phyloP scores from a whole-genome alignment of 1,140 invertebrate species.

The Apis cerana region DNA sequence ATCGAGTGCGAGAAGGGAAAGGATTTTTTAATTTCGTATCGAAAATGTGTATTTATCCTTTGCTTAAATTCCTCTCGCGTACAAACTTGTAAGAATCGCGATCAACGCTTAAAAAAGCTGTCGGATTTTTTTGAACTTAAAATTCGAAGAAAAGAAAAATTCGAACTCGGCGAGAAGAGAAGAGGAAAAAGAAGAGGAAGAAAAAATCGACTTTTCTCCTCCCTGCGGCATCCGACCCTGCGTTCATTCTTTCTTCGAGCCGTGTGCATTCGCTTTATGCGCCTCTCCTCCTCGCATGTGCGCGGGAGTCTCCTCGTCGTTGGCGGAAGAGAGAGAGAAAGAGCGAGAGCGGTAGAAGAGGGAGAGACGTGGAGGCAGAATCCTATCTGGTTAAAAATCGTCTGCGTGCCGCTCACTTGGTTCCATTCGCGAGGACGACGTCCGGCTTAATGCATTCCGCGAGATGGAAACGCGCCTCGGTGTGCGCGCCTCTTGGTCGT shows the following conservation, averaged over 20 bases:
- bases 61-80: too few species aligned
- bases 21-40: too few species aligned
- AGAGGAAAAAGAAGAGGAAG: neutral
- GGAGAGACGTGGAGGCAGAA: conserved; percentile 52
- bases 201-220: neutral
- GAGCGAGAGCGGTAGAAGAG: neutral
- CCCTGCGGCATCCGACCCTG: conserved; percentile 29
- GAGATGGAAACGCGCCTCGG: conserved; percentile 62
- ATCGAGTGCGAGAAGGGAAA: neutral
- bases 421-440: conserved; percentile 67
- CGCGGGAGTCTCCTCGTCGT: conserved; percentile 34
- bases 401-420: conserved; percentile 68
- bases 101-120: too few species aligned
- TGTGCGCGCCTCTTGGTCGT: conserved; percentile 9
- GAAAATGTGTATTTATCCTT: too few species aligned
- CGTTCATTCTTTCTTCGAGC: conserved; percentile 27
- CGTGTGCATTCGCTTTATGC: conserved; percentile 42
- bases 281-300: conserved; percentile 25
- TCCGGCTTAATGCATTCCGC: conserved; percentile 70
- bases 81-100: too few species aligned
- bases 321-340: neutral
- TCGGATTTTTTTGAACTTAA: too few species aligned
- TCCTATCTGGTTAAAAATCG: conserved; percentile 72
- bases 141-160: too few species aligned
- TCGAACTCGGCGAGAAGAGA: neutral